Evolutionary conservation across 92 coral and sea anemone species (phyloP), one percentile per base, ranked within the genome.

Genomic region (Phenganax stokvisi): DNA sequence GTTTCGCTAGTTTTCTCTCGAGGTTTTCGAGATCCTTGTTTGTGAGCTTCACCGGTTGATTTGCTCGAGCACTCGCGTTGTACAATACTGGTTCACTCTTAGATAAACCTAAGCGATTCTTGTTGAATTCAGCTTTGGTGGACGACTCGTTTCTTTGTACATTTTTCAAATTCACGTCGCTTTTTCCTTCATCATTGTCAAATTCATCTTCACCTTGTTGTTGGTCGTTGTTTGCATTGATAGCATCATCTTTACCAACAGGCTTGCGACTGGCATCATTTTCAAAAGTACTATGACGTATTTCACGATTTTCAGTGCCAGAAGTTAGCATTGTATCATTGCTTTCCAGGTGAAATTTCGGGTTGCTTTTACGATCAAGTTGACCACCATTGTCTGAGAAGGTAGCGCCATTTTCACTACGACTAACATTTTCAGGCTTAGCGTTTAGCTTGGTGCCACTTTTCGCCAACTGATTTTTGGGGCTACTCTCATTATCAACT

Each of bases 1-100:
- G 59, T 78, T 76, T 70, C 28, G 63, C 29, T 63, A 86, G 69
- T 88, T 86, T 65, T 80, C 87, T 64, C 88, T 85, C 57, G 82
- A 84, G 67, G 12, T 60, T 72, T 56, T 61, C 74, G 13, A 54
- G 84, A 72, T 30, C 67, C 75, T 77, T 47, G 85, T 81, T 60
- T 85, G 76, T 9, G 79, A 85, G 56, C 82, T 63, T 63, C 78
- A 37, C 37, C 12, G 70, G 70, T 17, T 64, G 70, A 37, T 30
- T 64, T 6, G 65, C 7, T 59, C 20, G 65, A 13, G 12, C 20
- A 59, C 17, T 59, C 20, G 65, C 20, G 65, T 0, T 59, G 65
- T 6, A 59, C 20, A 25, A 59, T 0, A 13, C 20, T 59, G 17
- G 65, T 59, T 10, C 7, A 59, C 65, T 59, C 6, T 59, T 59